Percentiles rank a stretch among this genome's conserved stretches.
phyloP scores from a whole-genome alignment of 2,797 vertebrate genomes.

The Catamblyrhynchus diadema region DNA sequence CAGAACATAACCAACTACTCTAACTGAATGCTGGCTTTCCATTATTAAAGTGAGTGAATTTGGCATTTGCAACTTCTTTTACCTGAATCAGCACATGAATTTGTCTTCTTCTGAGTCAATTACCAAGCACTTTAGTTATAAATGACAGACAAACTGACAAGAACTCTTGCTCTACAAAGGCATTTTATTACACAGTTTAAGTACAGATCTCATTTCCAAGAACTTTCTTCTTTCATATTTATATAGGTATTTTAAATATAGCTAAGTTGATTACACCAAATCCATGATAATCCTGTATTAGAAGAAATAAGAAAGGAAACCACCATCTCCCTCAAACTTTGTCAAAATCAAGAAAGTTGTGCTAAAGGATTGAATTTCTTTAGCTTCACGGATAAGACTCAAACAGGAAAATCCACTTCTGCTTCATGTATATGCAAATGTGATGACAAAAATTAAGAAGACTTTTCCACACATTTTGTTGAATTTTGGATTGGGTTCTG shows the following conservation, averaged over 20 bases:
- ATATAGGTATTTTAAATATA: neutral
- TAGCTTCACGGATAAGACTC: neutral
- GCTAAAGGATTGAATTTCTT: neutral
- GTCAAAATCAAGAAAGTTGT: neutral
- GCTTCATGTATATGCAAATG: neutral
- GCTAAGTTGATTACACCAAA: neutral
- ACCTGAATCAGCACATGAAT: constrained; percentile 18
- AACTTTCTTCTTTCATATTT: neutral
- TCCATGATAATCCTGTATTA: neutral
- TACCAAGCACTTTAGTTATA: neutral
- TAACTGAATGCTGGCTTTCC: constrained; percentile 37
- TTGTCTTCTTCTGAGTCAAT: neutral
- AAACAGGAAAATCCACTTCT: neutral
- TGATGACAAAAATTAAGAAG: neutral
- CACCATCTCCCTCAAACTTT: neutral
- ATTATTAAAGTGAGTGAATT: constrained; percentile 2
- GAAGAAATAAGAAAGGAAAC: neutral
- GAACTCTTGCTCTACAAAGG: neutral
- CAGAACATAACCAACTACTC: constrained; percentile 27
- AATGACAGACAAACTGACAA: neutral
- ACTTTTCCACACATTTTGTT: neutral
- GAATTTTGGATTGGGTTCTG: neutral
- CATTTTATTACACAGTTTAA: neutral
- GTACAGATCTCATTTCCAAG: neutral
- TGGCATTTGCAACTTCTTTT: constrained; percentile 23